Conservation (phyloP, 2,797 vertebrate genomes). For the Hypotaenidia okinawae region DNA sequence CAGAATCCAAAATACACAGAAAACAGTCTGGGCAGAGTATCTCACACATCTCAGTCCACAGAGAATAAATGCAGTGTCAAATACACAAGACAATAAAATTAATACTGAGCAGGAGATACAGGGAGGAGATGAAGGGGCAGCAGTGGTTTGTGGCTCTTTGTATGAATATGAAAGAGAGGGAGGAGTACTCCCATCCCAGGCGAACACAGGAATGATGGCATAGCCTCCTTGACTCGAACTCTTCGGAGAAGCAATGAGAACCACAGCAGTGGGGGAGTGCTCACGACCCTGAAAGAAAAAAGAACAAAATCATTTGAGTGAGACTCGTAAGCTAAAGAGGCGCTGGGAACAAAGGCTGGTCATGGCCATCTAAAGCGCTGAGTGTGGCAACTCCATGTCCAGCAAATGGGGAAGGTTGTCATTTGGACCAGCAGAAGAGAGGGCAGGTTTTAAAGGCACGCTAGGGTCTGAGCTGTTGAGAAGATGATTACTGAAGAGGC, state of each 20-base stretch:
- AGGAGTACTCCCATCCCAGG: background rate
- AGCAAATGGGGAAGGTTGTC: fast-evolving
- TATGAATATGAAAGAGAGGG: background rate
- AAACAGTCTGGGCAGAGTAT: background rate
- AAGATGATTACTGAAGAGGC: background rate
- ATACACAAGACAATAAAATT: background rate
- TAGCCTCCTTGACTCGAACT: background rate
- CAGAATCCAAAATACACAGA: background rate
- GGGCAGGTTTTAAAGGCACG: background rate
- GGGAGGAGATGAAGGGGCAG: background rate
- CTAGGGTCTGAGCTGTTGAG: background rate
- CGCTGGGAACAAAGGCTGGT: background rate
- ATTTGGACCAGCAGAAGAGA: background rate
- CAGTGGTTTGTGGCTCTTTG: background rate
- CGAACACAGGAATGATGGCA: background rate
- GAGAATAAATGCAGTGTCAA: background rate
- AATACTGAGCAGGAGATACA: background rate
- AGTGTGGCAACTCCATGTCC: background rate
- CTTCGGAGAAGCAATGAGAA: background rate
- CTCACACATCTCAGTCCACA: background rate
- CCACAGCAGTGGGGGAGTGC: background rate
- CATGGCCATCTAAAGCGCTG: background rate
- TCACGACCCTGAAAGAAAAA: background rate
- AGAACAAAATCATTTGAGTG: background rate
- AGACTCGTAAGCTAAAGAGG: background rate